Evolutionary conservation across 1,140 invertebrate genomes (phyloP).

Genomic region (Micrasema longulum): DNA sequence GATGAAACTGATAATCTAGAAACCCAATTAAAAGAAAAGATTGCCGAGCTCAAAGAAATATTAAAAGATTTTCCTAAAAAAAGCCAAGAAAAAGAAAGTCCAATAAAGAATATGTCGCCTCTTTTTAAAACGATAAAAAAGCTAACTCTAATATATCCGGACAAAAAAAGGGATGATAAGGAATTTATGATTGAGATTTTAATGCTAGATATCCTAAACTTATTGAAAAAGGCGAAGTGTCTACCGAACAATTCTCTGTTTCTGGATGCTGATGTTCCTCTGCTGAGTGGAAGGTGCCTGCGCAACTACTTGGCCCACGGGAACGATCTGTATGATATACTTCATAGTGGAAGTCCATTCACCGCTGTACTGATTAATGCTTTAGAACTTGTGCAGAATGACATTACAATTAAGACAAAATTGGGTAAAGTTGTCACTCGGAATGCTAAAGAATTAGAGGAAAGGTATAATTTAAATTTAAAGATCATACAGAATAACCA

Average conservation of each 20-base stretch:
- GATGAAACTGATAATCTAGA: background rate
- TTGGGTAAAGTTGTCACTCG: no score
- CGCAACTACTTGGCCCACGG: slow-evolving; percentile 9
- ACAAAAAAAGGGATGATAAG: no score
- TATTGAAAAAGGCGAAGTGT: background rate
- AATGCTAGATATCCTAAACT: background rate
- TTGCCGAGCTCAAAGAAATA: background rate
- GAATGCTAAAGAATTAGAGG: no score
- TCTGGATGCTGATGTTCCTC: background rate
- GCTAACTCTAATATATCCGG: background rate
- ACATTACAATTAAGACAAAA: no score
- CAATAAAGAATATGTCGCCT: background rate
- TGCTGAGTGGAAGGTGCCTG: slow-evolving; percentile 1
- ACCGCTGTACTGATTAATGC: background rate
- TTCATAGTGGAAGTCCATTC: background rate
- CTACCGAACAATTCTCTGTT: background rate
- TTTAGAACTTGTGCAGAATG: background rate
- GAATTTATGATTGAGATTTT: background rate
- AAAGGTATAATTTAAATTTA: no score
- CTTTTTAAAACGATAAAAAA: background rate
- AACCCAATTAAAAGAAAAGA: background rate
- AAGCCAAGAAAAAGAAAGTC: background rate
- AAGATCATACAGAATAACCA: background rate
- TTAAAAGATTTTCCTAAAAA: background rate
- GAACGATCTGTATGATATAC: background rate